phyloP scores from a whole-genome alignment of 2,797 vertebrate genomes.

The Hemibagrus guttatus region DNA sequence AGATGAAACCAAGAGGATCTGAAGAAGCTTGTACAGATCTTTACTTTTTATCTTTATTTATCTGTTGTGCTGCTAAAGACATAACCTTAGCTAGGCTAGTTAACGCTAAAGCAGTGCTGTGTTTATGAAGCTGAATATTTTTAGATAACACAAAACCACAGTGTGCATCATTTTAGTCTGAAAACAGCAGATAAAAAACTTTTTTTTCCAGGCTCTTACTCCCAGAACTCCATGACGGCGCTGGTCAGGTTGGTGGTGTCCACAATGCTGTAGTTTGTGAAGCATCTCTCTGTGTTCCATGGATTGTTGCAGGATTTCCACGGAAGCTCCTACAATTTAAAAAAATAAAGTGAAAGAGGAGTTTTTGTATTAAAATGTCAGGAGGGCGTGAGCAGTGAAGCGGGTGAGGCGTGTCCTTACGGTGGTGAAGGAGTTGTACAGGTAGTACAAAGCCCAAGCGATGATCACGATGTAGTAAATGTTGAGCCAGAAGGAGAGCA shows the following conservation, averaged over 20 bases:
- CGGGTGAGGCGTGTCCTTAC: constrained; percentile 75
- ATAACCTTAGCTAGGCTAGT: background rate
- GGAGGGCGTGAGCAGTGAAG: background rate
- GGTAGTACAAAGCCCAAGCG: constrained; percentile 97
- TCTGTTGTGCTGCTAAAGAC: background rate
- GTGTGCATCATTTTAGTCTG: background rate
- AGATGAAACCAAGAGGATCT: background rate
- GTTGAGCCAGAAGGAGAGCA: constrained; percentile 98
- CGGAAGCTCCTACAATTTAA: constrained; percentile 84
- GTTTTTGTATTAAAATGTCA: background rate
- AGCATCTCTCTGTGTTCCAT: constrained; percentile 97
- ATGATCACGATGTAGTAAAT: constrained; percentile 99
- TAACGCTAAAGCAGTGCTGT: background rate
- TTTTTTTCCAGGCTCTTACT: constrained; percentile 81
- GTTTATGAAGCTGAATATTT: background rate
- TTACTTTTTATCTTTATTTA: background rate
- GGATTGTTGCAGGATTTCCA: constrained; percentile 94
- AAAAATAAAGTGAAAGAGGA: background rate
- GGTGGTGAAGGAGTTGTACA: constrained; percentile 93
- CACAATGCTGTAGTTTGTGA: constrained; percentile 88
- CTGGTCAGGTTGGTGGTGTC: constrained; percentile 96
- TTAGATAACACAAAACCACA: background rate
- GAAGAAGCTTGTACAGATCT: background rate
- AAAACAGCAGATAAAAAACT: background rate
- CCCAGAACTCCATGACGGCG: constrained; percentile 95